phyloP scores from a whole-genome alignment of 2,888 invertebrate genomes.

The Oscheius onirici region DNA sequence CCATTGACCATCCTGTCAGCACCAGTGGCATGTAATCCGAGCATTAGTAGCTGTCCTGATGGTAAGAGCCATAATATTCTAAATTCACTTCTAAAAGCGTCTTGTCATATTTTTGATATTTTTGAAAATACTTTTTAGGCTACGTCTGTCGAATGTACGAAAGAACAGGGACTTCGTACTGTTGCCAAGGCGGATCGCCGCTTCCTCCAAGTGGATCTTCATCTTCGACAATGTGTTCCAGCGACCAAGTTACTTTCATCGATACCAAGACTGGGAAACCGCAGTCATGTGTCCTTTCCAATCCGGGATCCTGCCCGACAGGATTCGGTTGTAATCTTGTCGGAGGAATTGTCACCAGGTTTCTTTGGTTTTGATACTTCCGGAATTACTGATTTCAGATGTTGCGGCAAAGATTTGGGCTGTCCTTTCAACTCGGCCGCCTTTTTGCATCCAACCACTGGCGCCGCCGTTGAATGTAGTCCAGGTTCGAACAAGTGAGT shows the following conservation, averaged over 20 bases:
- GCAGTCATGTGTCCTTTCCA: constrained; percentile 60
- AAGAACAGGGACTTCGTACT: constrained; percentile 69
- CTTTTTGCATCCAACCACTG: constrained; percentile 61
- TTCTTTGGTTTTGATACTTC: not conserved
- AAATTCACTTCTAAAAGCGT: no score
- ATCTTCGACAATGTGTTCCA: constrained; percentile 53
- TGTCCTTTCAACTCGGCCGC: constrained; percentile 70
- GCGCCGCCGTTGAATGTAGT: constrained; percentile 62
- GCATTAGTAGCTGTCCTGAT: constrained; percentile 69
- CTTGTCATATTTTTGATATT: no score
- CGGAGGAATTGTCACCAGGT: constrained; percentile 62
- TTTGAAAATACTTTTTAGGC: constrained; percentile 46
- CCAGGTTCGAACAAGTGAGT: constrained; percentile 47
- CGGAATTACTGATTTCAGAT: constrained; percentile 35
- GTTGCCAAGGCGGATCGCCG: constrained; percentile 61
- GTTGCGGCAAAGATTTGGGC: constrained; percentile 69
- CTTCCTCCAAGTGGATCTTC: constrained; percentile 34
- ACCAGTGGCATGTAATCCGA: constrained; percentile 69
- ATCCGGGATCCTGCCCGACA: constrained; percentile 62
- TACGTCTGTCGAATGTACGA: constrained; percentile 68
- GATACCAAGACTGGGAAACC: constrained; percentile 62
- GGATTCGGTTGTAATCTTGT: constrained; percentile 70
- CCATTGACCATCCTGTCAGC: constrained; percentile 68
- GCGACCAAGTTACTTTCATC: constrained; percentile 67
- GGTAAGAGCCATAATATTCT: constrained; percentile 42